Evolutionary conservation across 2,888 invertebrate genomes (phyloP).

Genomic region (Ornithoptera alexandrae): DNA sequence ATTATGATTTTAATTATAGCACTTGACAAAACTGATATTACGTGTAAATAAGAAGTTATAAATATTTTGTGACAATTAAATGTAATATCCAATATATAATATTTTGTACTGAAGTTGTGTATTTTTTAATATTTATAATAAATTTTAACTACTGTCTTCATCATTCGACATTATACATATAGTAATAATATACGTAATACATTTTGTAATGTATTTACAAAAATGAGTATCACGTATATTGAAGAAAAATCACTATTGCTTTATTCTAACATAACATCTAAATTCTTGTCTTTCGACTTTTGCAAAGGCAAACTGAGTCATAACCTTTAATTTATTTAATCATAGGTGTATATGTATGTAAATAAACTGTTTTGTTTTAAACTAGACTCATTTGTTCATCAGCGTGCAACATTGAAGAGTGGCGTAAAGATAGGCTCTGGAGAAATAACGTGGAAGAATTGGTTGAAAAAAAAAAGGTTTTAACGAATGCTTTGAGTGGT

Average conservation of each 20-base stretch:
- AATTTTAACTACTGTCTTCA: too few species aligned
- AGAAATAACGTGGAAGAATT: not conserved
- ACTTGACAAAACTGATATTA: constrained; percentile 2
- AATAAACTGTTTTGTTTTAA: not conserved
- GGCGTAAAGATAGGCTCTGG: not conserved
- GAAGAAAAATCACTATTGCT: too few species aligned
- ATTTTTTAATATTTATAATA: not conserved
- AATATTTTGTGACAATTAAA: constrained; percentile 18
- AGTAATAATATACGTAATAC: too few species aligned
- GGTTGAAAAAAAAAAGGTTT: not conserved
- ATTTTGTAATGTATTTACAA: too few species aligned
- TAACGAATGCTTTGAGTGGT: not conserved
- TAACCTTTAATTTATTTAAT: too few species aligned
- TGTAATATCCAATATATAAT: not conserved
- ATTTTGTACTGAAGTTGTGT: not conserved
- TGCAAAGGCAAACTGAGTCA: too few species aligned
- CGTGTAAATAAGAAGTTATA: not conserved
- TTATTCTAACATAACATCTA: too few species aligned
- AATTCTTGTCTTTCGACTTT: too few species aligned
- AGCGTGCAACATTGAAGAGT: not conserved
- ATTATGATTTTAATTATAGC: not conserved
- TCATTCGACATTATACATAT: too few species aligned
- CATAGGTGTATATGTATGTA: not conserved
- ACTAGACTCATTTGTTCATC: not conserved
- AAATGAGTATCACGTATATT: too few species aligned